Percentiles rank a stretch among this genome's conserved stretches.
These are phyloP conservation scores for Phoxinus dragarum DNA, from an alignment of 2,797 vertebrate species.

Conservation along the genomic window DNA sequence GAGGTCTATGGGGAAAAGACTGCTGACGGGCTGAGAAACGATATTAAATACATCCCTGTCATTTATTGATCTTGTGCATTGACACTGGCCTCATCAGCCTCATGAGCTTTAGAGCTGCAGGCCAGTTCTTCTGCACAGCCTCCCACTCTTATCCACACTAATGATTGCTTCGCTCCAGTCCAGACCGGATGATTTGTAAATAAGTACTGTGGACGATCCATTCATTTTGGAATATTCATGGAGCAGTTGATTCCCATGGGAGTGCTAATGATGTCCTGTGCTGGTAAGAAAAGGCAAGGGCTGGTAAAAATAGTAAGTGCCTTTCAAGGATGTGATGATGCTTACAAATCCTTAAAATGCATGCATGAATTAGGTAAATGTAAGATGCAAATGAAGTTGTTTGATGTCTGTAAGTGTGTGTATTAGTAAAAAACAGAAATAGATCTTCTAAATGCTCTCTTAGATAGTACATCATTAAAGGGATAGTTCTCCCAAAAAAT, in stretches of 20 bases:
- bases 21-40: conserved; percentile 39
- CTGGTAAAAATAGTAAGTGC: conserved; percentile 37
- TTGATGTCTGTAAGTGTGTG: conserved; percentile 28
- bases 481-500: not conserved
- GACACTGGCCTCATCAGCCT: conserved; percentile 36
- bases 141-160: conserved; percentile 25
- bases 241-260: conserved; percentile 1
- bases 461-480: conserved; percentile 34
- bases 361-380: conserved; percentile 41
- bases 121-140: conserved; percentile 7
- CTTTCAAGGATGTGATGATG: conserved; percentile 41
- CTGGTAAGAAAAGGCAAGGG: conserved; percentile 13
- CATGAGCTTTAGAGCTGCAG: conserved; percentile 34
- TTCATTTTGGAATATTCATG: conserved; percentile 37
- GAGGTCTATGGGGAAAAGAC: conserved; percentile 21
- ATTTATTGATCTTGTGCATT: conserved; percentile 44
- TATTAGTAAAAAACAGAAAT: conserved; percentile 33
- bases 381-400: conserved; percentile 48
- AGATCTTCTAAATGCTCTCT: conserved; percentile 38
- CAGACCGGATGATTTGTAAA: conserved; percentile 35
- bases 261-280: conserved; percentile 36
- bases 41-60: conserved; percentile 43
- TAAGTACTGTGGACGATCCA: conserved; percentile 30
- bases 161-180: conserved; percentile 29
- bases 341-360: conserved; percentile 20